Evolutionary conservation across 2,888 invertebrate genomes (phyloP).

Genomic region (Helicoverpa assulta): DNA sequence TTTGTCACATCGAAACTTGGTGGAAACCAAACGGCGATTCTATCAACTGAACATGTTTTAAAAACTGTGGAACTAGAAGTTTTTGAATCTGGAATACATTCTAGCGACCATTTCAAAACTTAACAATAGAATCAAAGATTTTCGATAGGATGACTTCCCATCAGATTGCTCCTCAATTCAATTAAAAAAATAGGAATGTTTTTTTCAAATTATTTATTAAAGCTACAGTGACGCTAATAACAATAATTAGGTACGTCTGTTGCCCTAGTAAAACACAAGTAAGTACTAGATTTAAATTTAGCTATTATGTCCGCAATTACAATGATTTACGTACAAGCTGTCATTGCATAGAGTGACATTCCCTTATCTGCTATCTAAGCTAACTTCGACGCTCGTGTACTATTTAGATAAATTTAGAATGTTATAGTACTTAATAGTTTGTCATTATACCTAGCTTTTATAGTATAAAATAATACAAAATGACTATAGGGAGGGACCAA

Average conservation of each 20-base stretch:
- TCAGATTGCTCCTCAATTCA: not conserved
- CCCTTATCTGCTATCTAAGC: slow-evolving; percentile 50
- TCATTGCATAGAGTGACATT: slow-evolving; percentile 59
- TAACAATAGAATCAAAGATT: no score
- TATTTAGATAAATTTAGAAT: slow-evolving; percentile 51
- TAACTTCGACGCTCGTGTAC: slow-evolving; percentile 33
- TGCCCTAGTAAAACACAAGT: slow-evolving; percentile 2
- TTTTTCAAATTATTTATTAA: no score
- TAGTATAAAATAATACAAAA: not conserved
- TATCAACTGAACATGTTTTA: no score
- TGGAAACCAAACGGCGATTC: no score
- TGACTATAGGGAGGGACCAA: no score
- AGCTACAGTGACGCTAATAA: no score
- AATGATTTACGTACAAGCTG: slow-evolving; percentile 50
- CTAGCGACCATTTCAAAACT: no score
- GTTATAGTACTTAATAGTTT: slow-evolving; percentile 6
- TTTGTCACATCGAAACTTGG: no score
- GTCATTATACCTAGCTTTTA: not conserved
- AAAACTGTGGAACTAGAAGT: no score
- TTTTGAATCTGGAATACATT: no score
- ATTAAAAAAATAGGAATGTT: not conserved
- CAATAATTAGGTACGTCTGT: not conserved
- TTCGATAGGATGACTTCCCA: no score
- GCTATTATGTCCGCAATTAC: slow-evolving; percentile 46
- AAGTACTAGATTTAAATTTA: slow-evolving; percentile 58